A percentile compares a stretch with the other conserved stretches of the same genome.
Evolutionary conservation across 2,797 vertebrate genomes (phyloP).

Genomic region (Luscinia luscinia): DNA sequence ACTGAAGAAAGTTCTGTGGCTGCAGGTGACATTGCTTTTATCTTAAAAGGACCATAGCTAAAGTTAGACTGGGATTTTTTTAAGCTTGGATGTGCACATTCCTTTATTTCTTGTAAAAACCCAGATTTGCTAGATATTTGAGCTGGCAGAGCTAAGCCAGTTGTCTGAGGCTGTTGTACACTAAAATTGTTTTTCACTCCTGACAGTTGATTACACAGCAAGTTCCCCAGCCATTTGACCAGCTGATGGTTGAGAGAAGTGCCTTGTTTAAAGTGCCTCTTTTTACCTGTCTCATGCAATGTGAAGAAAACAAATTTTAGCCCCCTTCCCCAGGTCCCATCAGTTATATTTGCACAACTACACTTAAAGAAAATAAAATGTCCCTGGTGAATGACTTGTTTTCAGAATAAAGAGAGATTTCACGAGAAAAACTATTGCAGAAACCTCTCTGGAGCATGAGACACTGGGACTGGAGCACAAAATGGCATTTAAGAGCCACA

Average conservation of each 20-base stretch:
- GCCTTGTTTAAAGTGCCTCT: background rate
- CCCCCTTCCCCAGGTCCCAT: background rate
- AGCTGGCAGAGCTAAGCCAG: conserved; percentile 14
- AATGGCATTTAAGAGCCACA: background rate
- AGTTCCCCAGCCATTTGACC: conserved; percentile 1
- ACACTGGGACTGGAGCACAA: background rate
- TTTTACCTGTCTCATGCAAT: background rate
- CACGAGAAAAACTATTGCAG: background rate
- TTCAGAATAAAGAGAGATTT: background rate
- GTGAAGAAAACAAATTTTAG: conserved; percentile 2
- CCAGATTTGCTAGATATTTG: background rate
- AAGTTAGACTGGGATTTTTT: conserved; percentile 17
- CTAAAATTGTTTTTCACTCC: conserved; percentile 14
- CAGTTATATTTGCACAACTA: background rate
- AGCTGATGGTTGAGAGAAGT: background rate
- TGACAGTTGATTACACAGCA: conserved; percentile 4
- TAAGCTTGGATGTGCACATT: background rate
- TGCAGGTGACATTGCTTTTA: conserved; percentile 42
- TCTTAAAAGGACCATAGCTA: background rate
- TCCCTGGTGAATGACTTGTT: background rate
- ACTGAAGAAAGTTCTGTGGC: background rate
- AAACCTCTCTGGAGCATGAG: background rate
- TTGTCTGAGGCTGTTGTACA: background rate
- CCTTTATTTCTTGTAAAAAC: background rate
- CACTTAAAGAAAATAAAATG: background rate